Conservation (phyloP, 2,888 invertebrate species). For the Troides aeacus region DNA sequence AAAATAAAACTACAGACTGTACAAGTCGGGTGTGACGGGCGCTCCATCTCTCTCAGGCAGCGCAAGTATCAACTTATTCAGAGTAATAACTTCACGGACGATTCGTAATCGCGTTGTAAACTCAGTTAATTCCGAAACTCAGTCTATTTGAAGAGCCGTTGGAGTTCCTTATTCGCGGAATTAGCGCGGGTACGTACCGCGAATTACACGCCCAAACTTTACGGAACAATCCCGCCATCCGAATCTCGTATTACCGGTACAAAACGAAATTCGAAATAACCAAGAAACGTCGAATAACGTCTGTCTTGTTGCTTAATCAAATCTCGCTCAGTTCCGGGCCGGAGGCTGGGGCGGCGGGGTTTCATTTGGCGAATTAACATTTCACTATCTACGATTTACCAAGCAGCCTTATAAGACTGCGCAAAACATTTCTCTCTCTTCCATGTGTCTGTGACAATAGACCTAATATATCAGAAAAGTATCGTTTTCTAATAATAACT, state of each 20-base stretch:
- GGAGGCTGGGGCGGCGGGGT: conserved; percentile 41
- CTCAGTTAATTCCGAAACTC: conserved; percentile 28
- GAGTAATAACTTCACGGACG: conserved; percentile 28
- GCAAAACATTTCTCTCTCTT: conserved; percentile 41
- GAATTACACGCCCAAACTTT: conserved; percentile 28
- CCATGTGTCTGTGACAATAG: not conserved
- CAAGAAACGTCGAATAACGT: conserved; percentile 53
- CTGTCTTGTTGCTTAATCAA: conserved; percentile 73
- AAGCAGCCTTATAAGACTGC: conserved; percentile 55
- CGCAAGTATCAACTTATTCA: conserved; percentile 26
- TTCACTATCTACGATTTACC: conserved; percentile 68
- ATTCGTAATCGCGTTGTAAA: conserved; percentile 30
- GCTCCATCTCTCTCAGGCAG: not conserved
- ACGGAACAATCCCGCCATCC: conserved; percentile 24
- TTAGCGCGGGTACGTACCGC: conserved; percentile 21
- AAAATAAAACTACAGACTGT: no score
- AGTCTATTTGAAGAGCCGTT: conserved; percentile 28
- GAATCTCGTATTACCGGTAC: conserved; percentile 33
- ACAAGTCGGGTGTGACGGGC: no score
- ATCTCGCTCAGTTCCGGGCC: conserved; percentile 54
- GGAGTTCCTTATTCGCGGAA: conserved; percentile 26
- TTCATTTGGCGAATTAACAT: conserved; percentile 72
- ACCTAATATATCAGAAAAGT: not conserved
- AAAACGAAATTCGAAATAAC: conserved; percentile 39
- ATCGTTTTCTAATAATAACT: no score